Conservation (phyloP, 2,888 invertebrate genomes). For the Nomada goodeniana region DNA sequence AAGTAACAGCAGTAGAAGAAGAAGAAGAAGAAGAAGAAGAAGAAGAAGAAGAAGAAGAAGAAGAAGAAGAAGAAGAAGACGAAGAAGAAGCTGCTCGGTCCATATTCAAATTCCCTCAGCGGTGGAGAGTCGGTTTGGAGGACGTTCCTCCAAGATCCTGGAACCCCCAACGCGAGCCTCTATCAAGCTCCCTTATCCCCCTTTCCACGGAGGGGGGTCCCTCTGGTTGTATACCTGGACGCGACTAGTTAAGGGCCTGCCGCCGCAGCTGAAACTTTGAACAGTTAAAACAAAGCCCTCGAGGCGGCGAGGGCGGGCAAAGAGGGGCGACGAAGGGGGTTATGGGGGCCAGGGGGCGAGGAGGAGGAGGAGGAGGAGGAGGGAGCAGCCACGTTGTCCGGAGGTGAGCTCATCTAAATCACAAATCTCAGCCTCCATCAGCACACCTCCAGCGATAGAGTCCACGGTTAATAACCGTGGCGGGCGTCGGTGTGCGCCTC, state of each 20-base stretch:
- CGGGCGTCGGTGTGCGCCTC: slow-evolving; percentile 60
- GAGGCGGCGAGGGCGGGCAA: slow-evolving; percentile 38
- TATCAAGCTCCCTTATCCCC: slow-evolving; percentile 46
- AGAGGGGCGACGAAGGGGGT: not conserved
- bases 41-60: not conserved
- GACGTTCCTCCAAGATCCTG: slow-evolving; percentile 60
- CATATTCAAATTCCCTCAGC: slow-evolving; percentile 54
- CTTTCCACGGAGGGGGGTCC: slow-evolving; percentile 49
- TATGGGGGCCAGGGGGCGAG: not conserved
- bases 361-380: not conserved
- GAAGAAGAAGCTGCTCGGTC: slow-evolving; percentile 16
- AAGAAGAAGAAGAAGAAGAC: not conserved
- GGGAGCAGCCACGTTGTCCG: slow-evolving; percentile 42
- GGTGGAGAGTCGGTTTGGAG: slow-evolving; percentile 23
- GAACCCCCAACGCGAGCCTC: slow-evolving; percentile 66
- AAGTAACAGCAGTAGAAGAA: not conserved
- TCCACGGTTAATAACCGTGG: slow-evolving; percentile 76
- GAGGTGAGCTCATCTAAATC: slow-evolving; percentile 83
- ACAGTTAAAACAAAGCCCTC: slow-evolving; percentile 80
- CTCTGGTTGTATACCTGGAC: slow-evolving; percentile 73
- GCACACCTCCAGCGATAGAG: slow-evolving; percentile 79
- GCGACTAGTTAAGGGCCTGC: slow-evolving; percentile 76
- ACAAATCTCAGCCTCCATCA: slow-evolving; percentile 82
- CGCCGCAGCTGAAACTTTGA: slow-evolving; percentile 75
- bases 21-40: slow-evolving; percentile 2